Conservation (phyloP, 2,888 invertebrate genomes). For the Bruchidius siliquastri region DNA sequence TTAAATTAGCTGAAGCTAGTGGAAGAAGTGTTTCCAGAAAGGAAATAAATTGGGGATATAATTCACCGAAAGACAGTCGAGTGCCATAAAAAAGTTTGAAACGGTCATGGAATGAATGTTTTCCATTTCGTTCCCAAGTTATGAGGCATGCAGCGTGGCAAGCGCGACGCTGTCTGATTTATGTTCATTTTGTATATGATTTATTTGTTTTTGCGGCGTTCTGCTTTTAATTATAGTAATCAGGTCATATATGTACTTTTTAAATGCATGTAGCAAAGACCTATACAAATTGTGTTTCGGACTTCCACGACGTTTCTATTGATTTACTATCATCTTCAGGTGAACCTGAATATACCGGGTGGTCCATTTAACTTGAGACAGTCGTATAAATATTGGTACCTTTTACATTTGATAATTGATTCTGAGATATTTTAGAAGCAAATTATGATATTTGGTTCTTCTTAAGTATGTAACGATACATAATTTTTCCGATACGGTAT, state of each 20-base stretch:
- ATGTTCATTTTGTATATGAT: neutral
- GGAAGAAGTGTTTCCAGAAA: neutral
- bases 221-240: neutral
- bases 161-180: neutral
- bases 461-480: too few relatives aligned
- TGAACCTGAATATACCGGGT: too few relatives aligned
- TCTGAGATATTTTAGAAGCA: too few relatives aligned
- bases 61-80: neutral
- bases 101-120: neutral
- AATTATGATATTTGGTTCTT: too few relatives aligned
- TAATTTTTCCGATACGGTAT: too few relatives aligned
- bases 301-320: too few relatives aligned
- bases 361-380: too few relatives aligned
- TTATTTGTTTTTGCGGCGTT: neutral
- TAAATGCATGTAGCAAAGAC: neutral
- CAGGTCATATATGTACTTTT: neutral
- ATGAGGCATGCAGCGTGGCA: neutral
- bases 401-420: too few relatives aligned
- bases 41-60: neutral
- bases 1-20: neutral
- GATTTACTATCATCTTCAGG: too few relatives aligned
- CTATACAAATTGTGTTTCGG: too few relatives aligned
- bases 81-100: neutral
- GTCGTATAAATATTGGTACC: too few relatives aligned
- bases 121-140: neutral